These are phyloP conservation scores for Epizoanthus ramosus DNA, from an alignment of 92 coral and sea anemone genomes.

Conservation along the genomic window DNA sequence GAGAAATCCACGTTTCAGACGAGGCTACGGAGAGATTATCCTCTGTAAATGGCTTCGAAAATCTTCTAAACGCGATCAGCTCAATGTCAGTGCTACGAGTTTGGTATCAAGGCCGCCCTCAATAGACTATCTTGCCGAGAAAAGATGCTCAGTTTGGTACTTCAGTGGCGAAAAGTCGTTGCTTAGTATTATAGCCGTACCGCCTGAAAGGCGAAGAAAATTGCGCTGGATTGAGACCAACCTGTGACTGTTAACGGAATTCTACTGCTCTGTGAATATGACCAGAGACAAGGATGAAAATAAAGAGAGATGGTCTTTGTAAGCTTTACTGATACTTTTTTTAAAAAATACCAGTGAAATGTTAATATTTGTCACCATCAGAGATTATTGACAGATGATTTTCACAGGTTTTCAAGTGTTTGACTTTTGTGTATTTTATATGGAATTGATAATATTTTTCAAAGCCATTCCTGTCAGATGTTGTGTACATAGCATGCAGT, in stretches of 20 bases:
- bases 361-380: background rate
- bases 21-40: conserved; percentile 76
- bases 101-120: conserved; percentile 40
- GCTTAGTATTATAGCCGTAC: conserved; percentile 65
- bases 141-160: conserved; percentile 84
- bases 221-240: conserved; percentile 86
- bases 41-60: conserved; percentile 55
- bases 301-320: background rate
- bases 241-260: conserved; percentile 40
- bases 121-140: conserved; percentile 74
- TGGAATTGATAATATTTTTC: too few species aligned
- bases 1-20: conserved; percentile 80
- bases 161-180: conserved; percentile 73
- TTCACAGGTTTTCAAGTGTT: conserved; percentile 11
- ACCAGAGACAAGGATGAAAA: background rate
- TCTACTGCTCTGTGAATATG: background rate
- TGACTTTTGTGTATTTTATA: background rate
- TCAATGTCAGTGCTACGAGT: conserved; percentile 24
- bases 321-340: too few species aligned
- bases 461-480: too few species aligned
- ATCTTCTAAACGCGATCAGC: conserved; percentile 20
- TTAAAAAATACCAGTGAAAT: background rate
- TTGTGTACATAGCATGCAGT: too few species aligned
- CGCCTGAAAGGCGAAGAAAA: conserved; percentile 62
- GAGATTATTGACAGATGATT: background rate